phyloP scores from a whole-genome alignment of 1,140 invertebrate genomes.

The Propsilocerus akamusi region DNA sequence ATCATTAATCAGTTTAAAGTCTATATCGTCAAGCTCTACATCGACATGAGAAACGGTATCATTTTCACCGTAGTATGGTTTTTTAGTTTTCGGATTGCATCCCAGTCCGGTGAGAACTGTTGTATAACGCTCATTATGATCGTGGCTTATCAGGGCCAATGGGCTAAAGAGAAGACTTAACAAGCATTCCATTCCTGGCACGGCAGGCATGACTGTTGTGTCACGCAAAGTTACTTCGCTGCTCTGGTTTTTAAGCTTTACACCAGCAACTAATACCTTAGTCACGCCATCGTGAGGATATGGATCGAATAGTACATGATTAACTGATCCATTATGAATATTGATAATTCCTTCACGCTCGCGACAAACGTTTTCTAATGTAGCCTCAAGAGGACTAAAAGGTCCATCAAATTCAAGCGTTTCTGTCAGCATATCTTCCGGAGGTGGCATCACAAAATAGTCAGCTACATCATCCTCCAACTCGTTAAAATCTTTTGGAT shows the following conservation, averaged over 20 bases:
- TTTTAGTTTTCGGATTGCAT: slow-evolving; percentile 26
- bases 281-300: slow-evolving; percentile 18
- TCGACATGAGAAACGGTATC: slow-evolving; percentile 67
- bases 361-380: background rate
- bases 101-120: slow-evolving; percentile 73
- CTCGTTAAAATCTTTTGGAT: background rate
- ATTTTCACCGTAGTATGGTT: slow-evolving; percentile 53
- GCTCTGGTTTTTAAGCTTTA: slow-evolving; percentile 28
- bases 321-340: slow-evolving; percentile 61
- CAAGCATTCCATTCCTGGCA: slow-evolving; percentile 57
- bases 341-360: slow-evolving; percentile 18
- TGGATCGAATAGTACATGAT: slow-evolving; percentile 64
- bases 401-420: background rate
- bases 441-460: background rate
- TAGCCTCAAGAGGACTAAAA: background rate
- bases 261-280: slow-evolving; percentile 50
- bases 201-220: slow-evolving; percentile 76
- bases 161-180: slow-evolving; percentile 68
- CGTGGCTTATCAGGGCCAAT: slow-evolving; percentile 43
- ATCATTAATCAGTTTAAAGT: slow-evolving; percentile 25
- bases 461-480: no score
- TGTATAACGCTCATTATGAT: slow-evolving; percentile 37
- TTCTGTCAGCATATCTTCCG: background rate
- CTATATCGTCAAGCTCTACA: slow-evolving; percentile 40
- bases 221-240: slow-evolving; percentile 39